Conservation (phyloP, 2,797 vertebrate species). For the Allobates femoralis region DNA sequence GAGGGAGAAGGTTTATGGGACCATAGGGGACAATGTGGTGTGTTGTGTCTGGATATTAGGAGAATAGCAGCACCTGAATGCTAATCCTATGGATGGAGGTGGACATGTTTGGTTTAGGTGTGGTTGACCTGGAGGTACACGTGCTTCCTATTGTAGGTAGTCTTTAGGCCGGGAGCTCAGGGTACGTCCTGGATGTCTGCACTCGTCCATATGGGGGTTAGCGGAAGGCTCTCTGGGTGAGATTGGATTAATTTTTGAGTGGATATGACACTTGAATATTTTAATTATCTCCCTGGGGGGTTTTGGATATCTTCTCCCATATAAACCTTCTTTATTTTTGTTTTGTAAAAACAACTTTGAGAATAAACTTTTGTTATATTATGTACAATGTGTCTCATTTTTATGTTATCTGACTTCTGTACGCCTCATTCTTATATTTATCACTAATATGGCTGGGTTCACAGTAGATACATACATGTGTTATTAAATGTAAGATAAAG, state of each 20-base stretch:
- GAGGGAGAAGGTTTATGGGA: background rate
- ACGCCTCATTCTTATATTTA: no score
- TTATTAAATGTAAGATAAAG: no score
- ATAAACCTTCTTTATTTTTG: constrained; percentile 55
- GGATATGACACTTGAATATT: constrained; percentile 39
- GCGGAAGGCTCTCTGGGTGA: background rate
- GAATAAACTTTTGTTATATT: constrained; percentile 60
- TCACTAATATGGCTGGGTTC: no score
- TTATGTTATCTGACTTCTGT: no score
- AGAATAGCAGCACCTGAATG: constrained; percentile 20
- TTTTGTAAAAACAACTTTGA: constrained; percentile 48
- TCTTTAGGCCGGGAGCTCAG: constrained; percentile 5
- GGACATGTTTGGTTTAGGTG: background rate
- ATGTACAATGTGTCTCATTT: background rate
- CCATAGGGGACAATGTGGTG: background rate
- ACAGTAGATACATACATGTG: no score
- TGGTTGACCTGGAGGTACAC: background rate
- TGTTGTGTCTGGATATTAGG: constrained; percentile 30
- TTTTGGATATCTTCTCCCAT: constrained; percentile 64
- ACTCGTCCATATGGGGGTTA: background rate
- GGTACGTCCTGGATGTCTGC: background rate
- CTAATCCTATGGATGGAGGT: background rate
- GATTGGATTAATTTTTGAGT: background rate
- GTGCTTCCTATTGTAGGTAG: constrained; percentile 1
- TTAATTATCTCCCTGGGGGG: constrained; percentile 58